These are phyloP conservation scores for Sparidentex hasta DNA, from an alignment of 2,797 vertebrate species.

Conservation along the genomic window DNA sequence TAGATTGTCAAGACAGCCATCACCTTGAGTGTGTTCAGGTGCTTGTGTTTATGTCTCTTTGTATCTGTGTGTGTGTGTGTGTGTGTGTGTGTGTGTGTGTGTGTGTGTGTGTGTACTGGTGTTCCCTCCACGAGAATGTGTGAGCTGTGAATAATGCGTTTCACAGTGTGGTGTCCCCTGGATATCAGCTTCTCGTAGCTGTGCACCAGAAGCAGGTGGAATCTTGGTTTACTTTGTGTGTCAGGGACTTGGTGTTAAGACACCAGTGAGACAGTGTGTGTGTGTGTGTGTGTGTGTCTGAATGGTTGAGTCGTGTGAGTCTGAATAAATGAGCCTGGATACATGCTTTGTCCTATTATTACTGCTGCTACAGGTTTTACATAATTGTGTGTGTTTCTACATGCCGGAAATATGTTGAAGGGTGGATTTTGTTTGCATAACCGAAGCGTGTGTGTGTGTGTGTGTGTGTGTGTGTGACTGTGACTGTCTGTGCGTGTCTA, in stretches of 20 bases:
- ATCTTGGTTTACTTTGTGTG: conserved; percentile 61
- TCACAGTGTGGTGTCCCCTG: conserved; percentile 68
- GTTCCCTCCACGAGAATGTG: conserved; percentile 53
- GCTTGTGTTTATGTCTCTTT: not conserved
- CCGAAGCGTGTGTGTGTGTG: conserved; percentile 3
- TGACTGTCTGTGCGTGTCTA: conserved; percentile 16
- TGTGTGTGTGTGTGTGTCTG: conserved; percentile 18
- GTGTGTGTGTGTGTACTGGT: not conserved
- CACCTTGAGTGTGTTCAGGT: conserved; percentile 6
- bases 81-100: not conserved
- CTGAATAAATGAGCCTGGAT: conserved; percentile 16
- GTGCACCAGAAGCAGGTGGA: conserved; percentile 61
- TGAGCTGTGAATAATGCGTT: conserved; percentile 73
- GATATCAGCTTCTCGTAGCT: conserved; percentile 63
- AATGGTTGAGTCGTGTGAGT: conserved; percentile 16
- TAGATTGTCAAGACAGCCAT: conserved; percentile 54
- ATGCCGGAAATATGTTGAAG: conserved; percentile 14
- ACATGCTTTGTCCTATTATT: conserved; percentile 29
- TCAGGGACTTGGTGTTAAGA: conserved; percentile 31
- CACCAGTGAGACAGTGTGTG: conserved; percentile 12
- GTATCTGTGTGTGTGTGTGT: not conserved
- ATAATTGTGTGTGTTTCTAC: conserved; percentile 44
- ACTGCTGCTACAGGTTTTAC: conserved; percentile 29
- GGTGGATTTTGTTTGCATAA: conserved; percentile 44
- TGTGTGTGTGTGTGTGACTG: conserved; percentile 5